phyloP scores from a whole-genome alignment of 2,113 vertebrate genomes.

The Hystrix cristata region DNA sequence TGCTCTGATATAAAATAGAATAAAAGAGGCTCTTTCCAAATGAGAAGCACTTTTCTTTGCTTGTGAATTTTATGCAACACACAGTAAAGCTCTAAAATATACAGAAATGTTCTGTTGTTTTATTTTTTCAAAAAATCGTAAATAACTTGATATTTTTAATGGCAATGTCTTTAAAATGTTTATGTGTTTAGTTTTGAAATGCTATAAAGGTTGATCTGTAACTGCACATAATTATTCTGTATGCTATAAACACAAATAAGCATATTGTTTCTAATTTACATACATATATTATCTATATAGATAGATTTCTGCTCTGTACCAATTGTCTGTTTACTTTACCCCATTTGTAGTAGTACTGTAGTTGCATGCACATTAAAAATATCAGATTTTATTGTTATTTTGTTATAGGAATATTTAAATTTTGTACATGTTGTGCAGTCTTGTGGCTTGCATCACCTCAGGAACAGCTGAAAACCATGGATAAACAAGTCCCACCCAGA shows the following conservation, averaged over 20 bases:
- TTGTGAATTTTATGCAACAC: constrained; percentile 2
- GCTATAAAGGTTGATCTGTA: neutral
- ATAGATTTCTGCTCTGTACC: neutral
- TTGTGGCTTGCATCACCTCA: neutral
- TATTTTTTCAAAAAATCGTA: neutral
- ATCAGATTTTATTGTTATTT: neutral
- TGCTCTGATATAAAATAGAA: constrained; percentile 41
- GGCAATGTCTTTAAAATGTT: neutral
- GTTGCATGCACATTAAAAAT: neutral
- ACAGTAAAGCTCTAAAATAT: neutral
- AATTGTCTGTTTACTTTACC: neutral
- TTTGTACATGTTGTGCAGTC: neutral
- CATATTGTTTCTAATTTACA: neutral
- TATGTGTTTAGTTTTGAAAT: neutral
- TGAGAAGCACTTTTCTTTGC: constrained; percentile 3
- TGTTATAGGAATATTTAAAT: neutral
- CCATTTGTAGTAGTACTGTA: neutral
- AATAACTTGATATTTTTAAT: neutral
- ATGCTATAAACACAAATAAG: neutral
- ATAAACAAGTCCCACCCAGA: rapidly evolving
- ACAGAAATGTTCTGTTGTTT: neutral
- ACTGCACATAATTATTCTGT: neutral
- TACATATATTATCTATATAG: neutral
- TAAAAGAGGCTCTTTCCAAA: constrained; percentile 14
- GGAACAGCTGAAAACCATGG: neutral